Evolutionary conservation across 2,797 vertebrate species (phyloP).

Genomic region (Cossypha polioptera): DNA sequence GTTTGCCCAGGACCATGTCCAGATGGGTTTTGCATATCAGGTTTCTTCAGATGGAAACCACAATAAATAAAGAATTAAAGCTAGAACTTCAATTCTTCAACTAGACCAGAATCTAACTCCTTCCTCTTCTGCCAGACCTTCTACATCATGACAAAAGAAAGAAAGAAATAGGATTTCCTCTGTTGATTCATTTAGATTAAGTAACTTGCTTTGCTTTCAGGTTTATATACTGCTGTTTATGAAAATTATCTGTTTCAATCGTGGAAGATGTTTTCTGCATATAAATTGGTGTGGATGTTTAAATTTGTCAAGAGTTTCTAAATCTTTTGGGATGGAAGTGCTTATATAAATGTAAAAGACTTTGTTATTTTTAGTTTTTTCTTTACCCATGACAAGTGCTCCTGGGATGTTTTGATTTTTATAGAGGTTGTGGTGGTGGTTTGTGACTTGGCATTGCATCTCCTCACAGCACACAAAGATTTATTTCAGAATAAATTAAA

Average conservation of each 20-base stretch:
- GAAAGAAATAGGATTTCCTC: not conserved
- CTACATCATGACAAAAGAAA: not conserved
- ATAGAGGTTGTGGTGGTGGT: not conserved
- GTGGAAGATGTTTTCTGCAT: not conserved
- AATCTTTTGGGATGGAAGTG: not conserved
- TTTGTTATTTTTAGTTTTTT: not conserved
- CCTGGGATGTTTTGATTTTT: not conserved
- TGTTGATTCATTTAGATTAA: not conserved
- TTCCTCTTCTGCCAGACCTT: not conserved
- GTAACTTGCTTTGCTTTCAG: not conserved
- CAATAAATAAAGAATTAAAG: not conserved
- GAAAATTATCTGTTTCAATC: not conserved
- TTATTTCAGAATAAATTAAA: not conserved
- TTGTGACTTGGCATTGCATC: not conserved
- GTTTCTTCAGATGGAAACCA: not conserved
- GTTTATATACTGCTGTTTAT: not conserved
- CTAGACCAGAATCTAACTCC: not conserved
- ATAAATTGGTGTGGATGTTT: not conserved
- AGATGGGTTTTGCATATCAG: not conserved
- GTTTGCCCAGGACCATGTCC: not conserved
- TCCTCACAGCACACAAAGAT: not conserved
- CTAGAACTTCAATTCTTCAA: not conserved
- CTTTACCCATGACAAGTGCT: not conserved
- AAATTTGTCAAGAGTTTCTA: not conserved
- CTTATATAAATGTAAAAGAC: not conserved